Evolutionary conservation across 1,140 invertebrate genomes (phyloP).

Genomic region (Drosophila novamexicana): DNA sequence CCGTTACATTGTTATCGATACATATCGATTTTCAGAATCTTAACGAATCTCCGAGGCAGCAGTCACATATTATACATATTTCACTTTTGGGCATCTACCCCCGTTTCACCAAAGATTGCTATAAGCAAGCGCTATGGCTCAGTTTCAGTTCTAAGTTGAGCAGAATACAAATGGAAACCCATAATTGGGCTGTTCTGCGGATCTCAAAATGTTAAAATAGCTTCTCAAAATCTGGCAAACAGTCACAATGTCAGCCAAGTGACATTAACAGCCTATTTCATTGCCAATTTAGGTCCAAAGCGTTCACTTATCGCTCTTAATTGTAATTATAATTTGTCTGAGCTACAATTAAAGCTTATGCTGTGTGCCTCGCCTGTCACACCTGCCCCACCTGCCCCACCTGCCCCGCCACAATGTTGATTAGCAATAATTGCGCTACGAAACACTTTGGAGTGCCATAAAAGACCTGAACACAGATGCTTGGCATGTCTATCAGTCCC

Average conservation of each 20-base stretch:
- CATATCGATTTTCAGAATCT: too few relatives aligned
- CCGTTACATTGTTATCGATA: too few relatives aligned
- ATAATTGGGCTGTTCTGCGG: too few relatives aligned
- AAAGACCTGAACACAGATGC: slow-evolving; percentile 35
- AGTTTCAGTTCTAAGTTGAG: too few relatives aligned
- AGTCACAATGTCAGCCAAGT: not conserved
- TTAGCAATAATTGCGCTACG: slow-evolving; percentile 56
- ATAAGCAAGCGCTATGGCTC: too few relatives aligned
- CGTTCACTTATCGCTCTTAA: slow-evolving; percentile 56
- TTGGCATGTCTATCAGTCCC: not conserved
- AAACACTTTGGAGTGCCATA: slow-evolving; percentile 61
- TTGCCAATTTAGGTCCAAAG: slow-evolving; percentile 43
- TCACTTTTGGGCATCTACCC: too few relatives aligned
- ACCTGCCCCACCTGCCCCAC: not conserved
- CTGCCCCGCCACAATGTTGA: slow-evolving; percentile 20
- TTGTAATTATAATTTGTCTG: slow-evolving; percentile 61
- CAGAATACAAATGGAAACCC: too few relatives aligned
- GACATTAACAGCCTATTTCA: slow-evolving; percentile 37
- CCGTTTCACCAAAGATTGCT: too few relatives aligned
- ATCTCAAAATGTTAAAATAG: too few relatives aligned
- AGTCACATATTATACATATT: too few relatives aligned
- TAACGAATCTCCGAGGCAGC: too few relatives aligned
- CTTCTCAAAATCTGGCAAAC: too few relatives aligned
- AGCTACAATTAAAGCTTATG: slow-evolving; percentile 45
- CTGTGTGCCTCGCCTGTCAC: not conserved